Percentiles rank a stretch among this genome's conserved stretches.
Evolutionary conservation across 2,113 vertebrate genomes (phyloP).

Genomic region (cat (Felis catus)): DNA sequence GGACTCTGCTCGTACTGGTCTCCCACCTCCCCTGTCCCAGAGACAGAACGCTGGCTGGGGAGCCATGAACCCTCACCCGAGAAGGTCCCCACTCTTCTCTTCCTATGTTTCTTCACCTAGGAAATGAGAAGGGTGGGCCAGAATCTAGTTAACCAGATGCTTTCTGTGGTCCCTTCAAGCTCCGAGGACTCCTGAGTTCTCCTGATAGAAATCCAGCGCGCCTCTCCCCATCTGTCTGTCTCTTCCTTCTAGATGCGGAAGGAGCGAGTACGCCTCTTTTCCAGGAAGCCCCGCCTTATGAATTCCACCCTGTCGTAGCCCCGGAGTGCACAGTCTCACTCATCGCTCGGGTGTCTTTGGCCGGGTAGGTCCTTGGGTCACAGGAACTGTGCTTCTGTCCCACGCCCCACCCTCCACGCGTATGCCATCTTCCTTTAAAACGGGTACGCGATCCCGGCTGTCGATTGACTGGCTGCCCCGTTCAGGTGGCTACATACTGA

Average conservation of each 20-base stretch:
- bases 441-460: background rate
- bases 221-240: background rate
- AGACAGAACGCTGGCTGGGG: background rate
- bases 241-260: background rate
- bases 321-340: background rate
- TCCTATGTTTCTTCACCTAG: background rate
- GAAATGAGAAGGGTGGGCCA: background rate
- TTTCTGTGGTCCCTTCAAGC: background rate
- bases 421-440: background rate
- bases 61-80: background rate
- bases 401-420: background rate
- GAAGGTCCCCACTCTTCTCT: background rate
- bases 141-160: background rate
- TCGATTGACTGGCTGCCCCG: background rate
- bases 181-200: constrained; percentile 5
- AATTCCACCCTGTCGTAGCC: background rate
- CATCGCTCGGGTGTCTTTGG: background rate
- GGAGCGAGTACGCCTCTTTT: background rate
- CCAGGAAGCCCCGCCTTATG: background rate
- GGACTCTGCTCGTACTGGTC: background rate
- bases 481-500: background rate
- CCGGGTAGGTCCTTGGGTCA: background rate
- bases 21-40: background rate
- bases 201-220: background rate
- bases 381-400: background rate